A percentile compares a stretch with the other conserved stretches of the same genome.
phyloP scores from a whole-genome alignment of 2,888 invertebrate genomes.

The Gastrophysa polygoni region DNA sequence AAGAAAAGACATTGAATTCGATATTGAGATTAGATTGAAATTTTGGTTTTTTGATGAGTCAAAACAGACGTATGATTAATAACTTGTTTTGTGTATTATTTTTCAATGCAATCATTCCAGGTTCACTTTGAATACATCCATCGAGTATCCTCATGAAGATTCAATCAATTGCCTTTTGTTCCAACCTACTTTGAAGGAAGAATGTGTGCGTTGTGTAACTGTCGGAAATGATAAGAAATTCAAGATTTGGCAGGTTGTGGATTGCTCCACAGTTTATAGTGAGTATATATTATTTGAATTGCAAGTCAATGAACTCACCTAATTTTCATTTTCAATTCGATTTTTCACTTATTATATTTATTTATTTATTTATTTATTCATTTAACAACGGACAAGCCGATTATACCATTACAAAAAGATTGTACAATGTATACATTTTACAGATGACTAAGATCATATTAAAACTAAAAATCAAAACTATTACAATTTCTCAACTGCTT shows the following conservation, averaged over 20 bases:
- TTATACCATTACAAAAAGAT: too few relatives aligned
- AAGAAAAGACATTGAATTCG: constrained; percentile 62
- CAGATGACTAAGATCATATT: too few relatives aligned
- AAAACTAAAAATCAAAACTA: too few relatives aligned
- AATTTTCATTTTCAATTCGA: too few relatives aligned
- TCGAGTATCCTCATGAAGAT: constrained; percentile 74
- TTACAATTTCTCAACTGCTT: too few relatives aligned
- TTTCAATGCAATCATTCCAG: constrained; percentile 55
- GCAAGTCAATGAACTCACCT: not conserved
- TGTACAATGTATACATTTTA: too few relatives aligned
- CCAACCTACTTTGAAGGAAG: constrained; percentile 59
- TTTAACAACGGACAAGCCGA: too few relatives aligned
- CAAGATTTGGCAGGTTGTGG: constrained; percentile 71
- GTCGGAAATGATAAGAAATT: constrained; percentile 72
- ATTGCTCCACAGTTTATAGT: constrained; percentile 64
- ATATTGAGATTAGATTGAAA: constrained; percentile 71
- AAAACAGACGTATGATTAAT: constrained; percentile 64
- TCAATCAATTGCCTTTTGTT: constrained; percentile 67
- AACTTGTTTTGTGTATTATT: not conserved
- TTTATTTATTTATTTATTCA: too few relatives aligned
- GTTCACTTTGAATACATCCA: constrained; percentile 71
- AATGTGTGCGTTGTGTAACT: constrained; percentile 65
- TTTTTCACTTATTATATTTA: too few relatives aligned
- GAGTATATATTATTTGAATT: constrained; percentile 43
- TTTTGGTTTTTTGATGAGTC: constrained; percentile 72